These are phyloP conservation scores for Isichthys henryi DNA, from an alignment of 2,113 vertebrate genomes.

Conservation along the genomic window DNA sequence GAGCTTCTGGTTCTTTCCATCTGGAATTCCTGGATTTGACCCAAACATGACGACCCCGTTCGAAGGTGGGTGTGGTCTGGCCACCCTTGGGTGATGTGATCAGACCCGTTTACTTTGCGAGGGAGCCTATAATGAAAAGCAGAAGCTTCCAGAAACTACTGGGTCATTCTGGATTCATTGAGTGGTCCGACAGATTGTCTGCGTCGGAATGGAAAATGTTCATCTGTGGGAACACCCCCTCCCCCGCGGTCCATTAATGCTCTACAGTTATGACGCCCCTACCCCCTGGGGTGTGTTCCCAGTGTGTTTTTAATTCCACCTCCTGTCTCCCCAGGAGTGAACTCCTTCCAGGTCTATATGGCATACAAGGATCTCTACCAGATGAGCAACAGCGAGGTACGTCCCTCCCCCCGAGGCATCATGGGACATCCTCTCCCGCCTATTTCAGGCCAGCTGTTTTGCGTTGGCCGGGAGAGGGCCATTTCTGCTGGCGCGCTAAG, in stretches of 20 bases:
- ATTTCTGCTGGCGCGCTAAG: background rate
- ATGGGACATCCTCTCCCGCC: background rate
- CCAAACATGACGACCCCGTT: background rate
- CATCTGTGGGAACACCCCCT: background rate
- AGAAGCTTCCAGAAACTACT: background rate
- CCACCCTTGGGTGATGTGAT: background rate
- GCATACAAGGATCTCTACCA: constrained; percentile 95
- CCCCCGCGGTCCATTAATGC: background rate
- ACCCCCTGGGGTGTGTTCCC: background rate
- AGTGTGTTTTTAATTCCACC: background rate
- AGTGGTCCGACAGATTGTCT: background rate
- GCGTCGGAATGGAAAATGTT: background rate
- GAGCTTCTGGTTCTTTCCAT: background rate
- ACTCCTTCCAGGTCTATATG: constrained; percentile 98
- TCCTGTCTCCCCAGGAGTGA: constrained; percentile 66
- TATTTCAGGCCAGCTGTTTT: background rate
- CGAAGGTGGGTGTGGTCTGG: background rate
- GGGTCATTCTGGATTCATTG: background rate
- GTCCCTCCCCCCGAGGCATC: background rate
- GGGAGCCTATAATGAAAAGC: background rate
- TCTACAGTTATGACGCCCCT: background rate
- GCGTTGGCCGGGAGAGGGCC: too few relatives aligned
- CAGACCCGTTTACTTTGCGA: background rate
- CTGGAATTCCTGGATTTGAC: background rate
- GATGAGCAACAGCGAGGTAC: constrained; percentile 94